Base-by-base conservation (phyloP, 2,113 vertebrate genomes). In the Myocastor coypus region DNA sequence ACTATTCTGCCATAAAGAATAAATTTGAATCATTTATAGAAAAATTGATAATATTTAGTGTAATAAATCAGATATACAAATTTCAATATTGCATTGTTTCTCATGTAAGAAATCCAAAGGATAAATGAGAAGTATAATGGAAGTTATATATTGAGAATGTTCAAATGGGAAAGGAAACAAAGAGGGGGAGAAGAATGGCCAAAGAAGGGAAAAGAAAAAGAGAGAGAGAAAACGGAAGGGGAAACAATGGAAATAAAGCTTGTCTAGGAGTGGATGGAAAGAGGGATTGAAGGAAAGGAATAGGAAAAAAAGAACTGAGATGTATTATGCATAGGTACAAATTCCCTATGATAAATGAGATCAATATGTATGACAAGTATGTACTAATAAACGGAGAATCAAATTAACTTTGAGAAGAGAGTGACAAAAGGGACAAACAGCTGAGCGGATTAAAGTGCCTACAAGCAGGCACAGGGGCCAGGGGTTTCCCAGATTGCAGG, bases 331-430 rank as follows among this genome's bases (percentile, higher is more conserved):
- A 73, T 8, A 73, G 14, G 20, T 24, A 37, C n/a, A 71, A 40
- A 71, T 71, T 71, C n/a, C n/a, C 69, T 71, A 40, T 22, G 14
- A 71, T 71, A 37, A 71, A 24, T 73, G 37, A 24, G 37, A 73
- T 73, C 69, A 40, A 40, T 73, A 73, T 71, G 20, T 24, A 40
- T 73, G 69, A 40, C 8, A 73, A 73, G 24, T 73, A 22, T 11
- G 9, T 40, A 24, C 16, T 69, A 69, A n/a, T n/a, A 40, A 75
- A 75, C 42, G 40, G 22, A 75, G 57, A 93, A 61, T 81, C 89
- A 75, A 94, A 94, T 87, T 34, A 96, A 52, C 19, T 87, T 78
- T 95, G 37, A 84, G 16, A 91, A 68, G 28, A 61, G n/a, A 90
- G 10, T 69, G 71, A 83, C 40, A 78, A 83, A 61, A 46, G 46